These are phyloP conservation scores for Progne subis DNA, from an alignment of 2,113 vertebrate species.

Conservation along the genomic window DNA sequence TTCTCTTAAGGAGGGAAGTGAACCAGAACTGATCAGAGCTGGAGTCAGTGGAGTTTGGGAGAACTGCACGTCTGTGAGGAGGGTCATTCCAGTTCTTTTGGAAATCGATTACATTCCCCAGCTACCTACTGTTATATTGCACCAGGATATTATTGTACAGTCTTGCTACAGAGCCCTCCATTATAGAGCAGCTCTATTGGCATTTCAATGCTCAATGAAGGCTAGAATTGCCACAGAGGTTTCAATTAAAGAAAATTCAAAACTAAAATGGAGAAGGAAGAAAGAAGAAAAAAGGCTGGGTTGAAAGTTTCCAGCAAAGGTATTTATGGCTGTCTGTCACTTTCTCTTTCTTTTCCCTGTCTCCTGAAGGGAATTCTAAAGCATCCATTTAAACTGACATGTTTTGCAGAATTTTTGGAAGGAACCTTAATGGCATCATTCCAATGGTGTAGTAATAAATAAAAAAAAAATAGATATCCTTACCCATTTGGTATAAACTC, in stretches of 20 bases:
- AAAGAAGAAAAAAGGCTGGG: background rate
- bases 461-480: background rate
- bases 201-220: slow-evolving; percentile 55
- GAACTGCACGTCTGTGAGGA: background rate
- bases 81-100: slow-evolving; percentile 55
- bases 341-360: background rate
- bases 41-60: background rate
- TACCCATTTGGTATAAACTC: background rate
- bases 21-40: slow-evolving; percentile 42
- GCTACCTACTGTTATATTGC: slow-evolving; percentile 62
- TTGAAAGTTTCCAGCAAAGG: slow-evolving; percentile 6
- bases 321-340: slow-evolving; percentile 8
- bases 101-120: slow-evolving; percentile 68
- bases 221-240: slow-evolving; percentile 52
- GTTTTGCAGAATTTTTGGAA: background rate
- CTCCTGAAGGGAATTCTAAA: background rate
- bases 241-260: slow-evolving; percentile 60
- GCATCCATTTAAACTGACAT: background rate
- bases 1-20: slow-evolving; percentile 48
- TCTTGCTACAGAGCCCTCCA: slow-evolving; percentile 45
- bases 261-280: background rate
- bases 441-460: background rate
- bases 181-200: slow-evolving; percentile 50
- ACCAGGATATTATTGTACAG: slow-evolving; percentile 56
- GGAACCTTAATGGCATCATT: background rate